phyloP scores from a whole-genome alignment of 2,113 vertebrate genomes.

The Chaetops frenatus region DNA sequence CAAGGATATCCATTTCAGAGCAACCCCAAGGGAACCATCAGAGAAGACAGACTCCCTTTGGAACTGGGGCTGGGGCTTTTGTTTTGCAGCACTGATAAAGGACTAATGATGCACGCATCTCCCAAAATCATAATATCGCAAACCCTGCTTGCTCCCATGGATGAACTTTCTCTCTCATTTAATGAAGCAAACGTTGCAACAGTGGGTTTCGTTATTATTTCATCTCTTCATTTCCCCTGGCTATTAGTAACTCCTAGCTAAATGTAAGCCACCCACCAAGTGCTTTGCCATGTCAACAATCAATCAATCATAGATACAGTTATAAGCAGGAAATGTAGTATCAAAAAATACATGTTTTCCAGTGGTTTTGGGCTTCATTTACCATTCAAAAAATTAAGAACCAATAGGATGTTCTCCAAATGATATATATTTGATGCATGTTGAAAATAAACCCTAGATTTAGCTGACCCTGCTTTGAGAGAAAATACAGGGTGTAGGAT shows the following conservation, averaged over 20 bases:
- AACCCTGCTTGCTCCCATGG: neutral
- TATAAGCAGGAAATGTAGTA: neutral
- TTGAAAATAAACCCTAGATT: neutral
- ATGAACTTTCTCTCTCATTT: neutral
- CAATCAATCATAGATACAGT: neutral
- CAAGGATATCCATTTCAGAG: neutral
- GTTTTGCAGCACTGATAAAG: neutral
- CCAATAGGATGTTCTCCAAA: neutral
- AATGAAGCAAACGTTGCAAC: neutral
- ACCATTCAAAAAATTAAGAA: neutral
- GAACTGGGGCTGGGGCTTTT: rapidly evolving
- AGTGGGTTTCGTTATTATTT: neutral
- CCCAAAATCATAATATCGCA: neutral
- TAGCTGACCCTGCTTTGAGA: neutral
- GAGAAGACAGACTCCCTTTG: neutral
- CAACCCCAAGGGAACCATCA: neutral
- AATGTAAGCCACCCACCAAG: neutral
- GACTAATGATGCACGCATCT: neutral
- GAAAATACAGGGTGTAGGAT: neutral
- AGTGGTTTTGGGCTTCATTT: neutral
- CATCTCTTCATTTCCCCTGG: neutral
- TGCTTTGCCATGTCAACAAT: neutral
- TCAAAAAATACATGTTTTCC: neutral
- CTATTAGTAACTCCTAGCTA: neutral
- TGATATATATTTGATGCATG: neutral